These are phyloP conservation scores for Heliothis subflexa DNA, from an alignment of 1,140 invertebrate species.

Conservation along the genomic window DNA sequence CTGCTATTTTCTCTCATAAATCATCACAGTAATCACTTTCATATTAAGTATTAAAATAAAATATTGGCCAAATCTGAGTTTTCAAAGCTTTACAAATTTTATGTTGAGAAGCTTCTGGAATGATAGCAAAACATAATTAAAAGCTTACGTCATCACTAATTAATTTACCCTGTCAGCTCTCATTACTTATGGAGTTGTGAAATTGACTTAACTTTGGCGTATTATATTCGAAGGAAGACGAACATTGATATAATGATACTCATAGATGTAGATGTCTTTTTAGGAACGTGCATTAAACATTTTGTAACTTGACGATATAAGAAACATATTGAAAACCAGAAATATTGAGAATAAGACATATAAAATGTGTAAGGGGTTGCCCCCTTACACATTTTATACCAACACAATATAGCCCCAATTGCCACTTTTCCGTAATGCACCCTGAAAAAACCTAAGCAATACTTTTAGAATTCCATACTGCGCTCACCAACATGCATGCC, in stretches of 20 bases:
- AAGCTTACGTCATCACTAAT: conserved; percentile 26
- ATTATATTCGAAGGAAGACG: conserved; percentile 1
- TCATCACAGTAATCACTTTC: background rate
- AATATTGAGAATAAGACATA: no score
- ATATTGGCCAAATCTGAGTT: background rate
- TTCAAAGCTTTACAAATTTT: conserved; percentile 8
- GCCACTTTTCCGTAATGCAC: no score
- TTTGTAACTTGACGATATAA: no score
- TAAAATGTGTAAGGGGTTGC: no score
- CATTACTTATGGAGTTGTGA: conserved; percentile 5
- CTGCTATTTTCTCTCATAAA: background rate
- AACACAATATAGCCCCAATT: no score
- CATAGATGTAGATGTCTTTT: background rate
- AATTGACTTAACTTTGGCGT: conserved; percentile 15
- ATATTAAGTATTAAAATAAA: background rate
- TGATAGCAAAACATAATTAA: conserved; percentile 11
- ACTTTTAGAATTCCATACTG: no score
- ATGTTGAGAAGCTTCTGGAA: conserved; percentile 3
- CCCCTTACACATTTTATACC: no score
- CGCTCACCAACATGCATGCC: no score
- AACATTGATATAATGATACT: background rate
- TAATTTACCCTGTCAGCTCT: conserved; percentile 22
- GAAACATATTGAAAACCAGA: no score
- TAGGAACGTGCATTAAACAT: background rate
- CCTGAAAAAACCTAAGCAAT: no score